Evolutionary conservation across 2,113 vertebrate genomes (phyloP), one percentile per base, ranked within the genome.

Genomic region (Poecile atricapillus): DNA sequence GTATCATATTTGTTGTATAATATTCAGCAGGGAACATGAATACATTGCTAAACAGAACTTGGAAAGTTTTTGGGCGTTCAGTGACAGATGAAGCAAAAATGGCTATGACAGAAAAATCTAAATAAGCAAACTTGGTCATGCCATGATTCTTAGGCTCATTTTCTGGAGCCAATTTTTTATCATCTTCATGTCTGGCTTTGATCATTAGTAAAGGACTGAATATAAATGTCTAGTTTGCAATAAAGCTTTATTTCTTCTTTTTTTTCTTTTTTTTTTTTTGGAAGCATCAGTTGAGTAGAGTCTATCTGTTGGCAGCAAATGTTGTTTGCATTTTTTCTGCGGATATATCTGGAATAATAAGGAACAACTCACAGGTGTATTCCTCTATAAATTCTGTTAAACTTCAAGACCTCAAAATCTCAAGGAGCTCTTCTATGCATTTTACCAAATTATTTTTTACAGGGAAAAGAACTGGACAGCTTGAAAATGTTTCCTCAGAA

Each of bases 181-280:
- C 59, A 56, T 65, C 7, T 28, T 87, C 18, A 30, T 50, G 28
- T 59, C 56, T 93, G 17, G 4, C 13, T 91, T 87, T 83, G 47
- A 41, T 87, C 25, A 78, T 21, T 35, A 6, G 77, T 35, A 83
- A 67, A 15, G 4, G 10, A 67, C 4, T 59, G 46, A 63, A 78
- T 59, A 75, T n/a, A 63, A 68, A 80, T 68, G 1, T 4, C 18
- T 58, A 28, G 10, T 53, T 73, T 83, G 14, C 17, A 79, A 68
- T 2, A 2, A 50, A 50, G 8, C 7, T 47, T 17, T 60, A 46
- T 25, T 10, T 53, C 4, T 52, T 10, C 0, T 2, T 62, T 60
- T 76, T 63, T n/a, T 79, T 39, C 31, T 27, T 44, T 44, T 28
- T 25, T 24, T 39, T 52, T 47, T 64, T 64, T 59, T 64, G 50